Evolutionary conservation across 2,888 invertebrate species (phyloP).

Genomic region (Hyppa rectilinea): DNA sequence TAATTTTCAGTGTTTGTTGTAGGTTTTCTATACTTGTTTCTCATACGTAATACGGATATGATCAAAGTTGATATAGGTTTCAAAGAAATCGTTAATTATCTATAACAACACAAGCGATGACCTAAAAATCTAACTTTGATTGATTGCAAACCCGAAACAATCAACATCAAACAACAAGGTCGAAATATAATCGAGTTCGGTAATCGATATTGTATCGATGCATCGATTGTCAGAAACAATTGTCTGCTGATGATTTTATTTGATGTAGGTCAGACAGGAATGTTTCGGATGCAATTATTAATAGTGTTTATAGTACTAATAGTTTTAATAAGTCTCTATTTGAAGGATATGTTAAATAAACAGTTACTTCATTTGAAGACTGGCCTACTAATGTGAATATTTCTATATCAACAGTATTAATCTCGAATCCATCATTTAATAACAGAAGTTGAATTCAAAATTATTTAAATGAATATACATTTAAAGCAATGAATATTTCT

Average conservation of each 20-base stretch:
- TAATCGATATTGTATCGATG: conserved; percentile 69
- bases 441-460: background rate
- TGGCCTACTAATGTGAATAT: background rate
- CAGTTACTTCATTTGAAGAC: background rate
- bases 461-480: background rate
- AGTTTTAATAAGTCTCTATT: background rate
- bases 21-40: background rate
- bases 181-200: conserved; percentile 68
- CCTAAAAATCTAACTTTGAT: conserved; percentile 66
- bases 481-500: background rate
- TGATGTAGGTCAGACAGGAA: conserved; percentile 75
- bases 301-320: conserved; percentile 21
- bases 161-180: conserved; percentile 75
- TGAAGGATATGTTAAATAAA: background rate
- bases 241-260: conserved; percentile 73
- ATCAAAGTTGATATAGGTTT: conserved; percentile 12
- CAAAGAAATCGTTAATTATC: conserved; percentile 30
- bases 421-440: background rate
- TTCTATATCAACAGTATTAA: background rate
- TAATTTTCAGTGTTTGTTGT: background rate
- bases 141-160: conserved; percentile 75
- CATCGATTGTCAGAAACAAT: conserved; percentile 69
- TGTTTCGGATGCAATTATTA: conserved; percentile 25
- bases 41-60: background rate
- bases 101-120: conserved; percentile 21